Base-by-base conservation (phyloP, 1,140 invertebrate genomes). In the Drosophila ambigua region DNA sequence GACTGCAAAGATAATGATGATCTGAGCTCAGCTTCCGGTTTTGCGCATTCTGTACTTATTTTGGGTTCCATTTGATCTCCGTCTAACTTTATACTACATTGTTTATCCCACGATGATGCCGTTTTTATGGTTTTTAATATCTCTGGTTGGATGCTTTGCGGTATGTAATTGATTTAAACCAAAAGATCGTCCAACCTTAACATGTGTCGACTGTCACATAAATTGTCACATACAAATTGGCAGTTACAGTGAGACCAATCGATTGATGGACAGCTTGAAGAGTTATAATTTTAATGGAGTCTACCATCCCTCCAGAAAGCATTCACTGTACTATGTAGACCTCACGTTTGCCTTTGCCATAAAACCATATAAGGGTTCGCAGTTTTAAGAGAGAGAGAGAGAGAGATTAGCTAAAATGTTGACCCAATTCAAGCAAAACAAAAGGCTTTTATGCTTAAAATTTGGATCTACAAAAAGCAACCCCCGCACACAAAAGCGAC, bases 21-120 rank as follows among this genome's bases (percentile, higher is more conserved):
- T 74, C 48, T 53, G 79, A 88, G 79, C 65, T 31, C 61, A 79
- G 83, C 83, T 87, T 87, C 83, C 83, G 83, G 83, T 87, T 83
- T 77, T 69, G 79, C 76, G 64, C 58, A 39, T 71, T 50, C 26
- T 26, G 26, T 26, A 67, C 67, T 58, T 74, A 45, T 61, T 53
- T 62, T 54, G 41, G 24, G 15, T 64, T 65, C 35, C 60, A 52
- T 74, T 58, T 74, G 52, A 64, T 66, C 48, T 66, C 51, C 16
- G 35, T 48, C 58, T 67, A 52, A 58, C 67, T 75, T 58, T 66
- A 54, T 63, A 62, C 8, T 9, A 8, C 8, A 9, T 31, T 23
- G 53, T 77, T 61, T 50, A 64, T 75, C 65, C 69, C 44, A 39
- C 35, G 35, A 13, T 39, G 11, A 39, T 13, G 35, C 71, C 51